These are phyloP conservation scores for Bucorvus abyssinicus DNA, from an alignment of 2,797 vertebrate genomes.

Conservation along the genomic window DNA sequence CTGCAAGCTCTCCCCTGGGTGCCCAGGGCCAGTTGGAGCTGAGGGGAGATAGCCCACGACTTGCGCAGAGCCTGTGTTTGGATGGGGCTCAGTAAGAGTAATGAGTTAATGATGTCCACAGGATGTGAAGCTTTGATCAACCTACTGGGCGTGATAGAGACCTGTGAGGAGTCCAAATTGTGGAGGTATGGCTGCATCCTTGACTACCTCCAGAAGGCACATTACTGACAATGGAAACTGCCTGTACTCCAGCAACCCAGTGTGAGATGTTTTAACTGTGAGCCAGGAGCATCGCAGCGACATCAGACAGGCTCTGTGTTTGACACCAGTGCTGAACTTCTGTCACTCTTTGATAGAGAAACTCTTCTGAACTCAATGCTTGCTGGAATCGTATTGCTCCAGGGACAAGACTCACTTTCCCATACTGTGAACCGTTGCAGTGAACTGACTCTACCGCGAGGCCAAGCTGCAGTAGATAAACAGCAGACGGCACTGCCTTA, in stretches of 20 bases:
- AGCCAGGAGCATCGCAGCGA: not conserved
- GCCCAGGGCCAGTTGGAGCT: not conserved
- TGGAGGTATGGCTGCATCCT: not conserved
- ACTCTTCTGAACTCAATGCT: not conserved
- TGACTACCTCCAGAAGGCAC: not conserved
- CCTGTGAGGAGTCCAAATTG: not conserved
- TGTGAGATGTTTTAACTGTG: not conserved
- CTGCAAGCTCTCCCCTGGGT: not conserved
- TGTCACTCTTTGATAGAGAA: not conserved
- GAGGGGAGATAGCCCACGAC: accelerated
- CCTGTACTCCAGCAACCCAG: not conserved
- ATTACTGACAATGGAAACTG: not conserved
- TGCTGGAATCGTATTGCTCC: not conserved
- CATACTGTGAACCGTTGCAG: constrained; percentile 82
- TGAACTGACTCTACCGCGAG: constrained; percentile 80
- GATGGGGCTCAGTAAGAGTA: accelerated
- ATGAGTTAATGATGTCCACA: accelerated
- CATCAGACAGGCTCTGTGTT: not conserved
- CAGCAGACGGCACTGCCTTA: not conserved
- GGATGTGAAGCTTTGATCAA: not conserved
- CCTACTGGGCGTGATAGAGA: not conserved
- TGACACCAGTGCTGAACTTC: not conserved
- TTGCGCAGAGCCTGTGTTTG: accelerated
- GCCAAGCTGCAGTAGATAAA: constrained; percentile 61
- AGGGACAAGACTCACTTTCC: constrained; percentile 72